These are phyloP conservation scores for Drosophila carrolli DNA, from an alignment of 1,140 invertebrate genomes.

Conservation along the genomic window DNA sequence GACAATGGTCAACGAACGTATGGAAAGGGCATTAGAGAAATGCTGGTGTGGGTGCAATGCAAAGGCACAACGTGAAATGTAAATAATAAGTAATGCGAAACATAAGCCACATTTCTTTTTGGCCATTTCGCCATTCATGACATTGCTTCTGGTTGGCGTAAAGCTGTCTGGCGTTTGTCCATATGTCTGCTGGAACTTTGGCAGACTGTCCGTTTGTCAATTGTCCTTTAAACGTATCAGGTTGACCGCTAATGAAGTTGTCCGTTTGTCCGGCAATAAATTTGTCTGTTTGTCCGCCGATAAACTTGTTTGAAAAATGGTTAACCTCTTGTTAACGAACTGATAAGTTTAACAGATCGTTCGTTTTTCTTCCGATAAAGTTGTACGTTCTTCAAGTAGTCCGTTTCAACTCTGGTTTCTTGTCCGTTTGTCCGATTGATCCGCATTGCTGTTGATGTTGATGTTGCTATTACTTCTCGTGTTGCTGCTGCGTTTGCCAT, in stretches of 20 bases:
- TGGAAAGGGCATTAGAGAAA: conserved; percentile 47
- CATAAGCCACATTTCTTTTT: conserved; percentile 3
- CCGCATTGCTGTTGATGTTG: neutral
- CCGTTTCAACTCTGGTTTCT: neutral
- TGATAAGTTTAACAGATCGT: too few species aligned
- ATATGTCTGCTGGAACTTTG: neutral
- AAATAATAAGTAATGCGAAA: neutral
- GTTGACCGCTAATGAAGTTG: neutral
- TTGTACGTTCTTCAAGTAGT: neutral
- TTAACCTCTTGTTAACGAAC: neutral
- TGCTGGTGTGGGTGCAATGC: conserved; percentile 7
- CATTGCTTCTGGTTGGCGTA: conserved; percentile 11
- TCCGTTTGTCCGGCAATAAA: neutral
- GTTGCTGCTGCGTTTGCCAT: conserved; percentile 4
- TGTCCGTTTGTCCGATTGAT: conserved; percentile 17
- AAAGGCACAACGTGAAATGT: neutral
- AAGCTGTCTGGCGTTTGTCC: neutral
- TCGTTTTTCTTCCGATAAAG: neutral
- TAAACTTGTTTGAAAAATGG: neutral
- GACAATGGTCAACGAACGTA: conserved; percentile 47
- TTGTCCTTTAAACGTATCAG: neutral
- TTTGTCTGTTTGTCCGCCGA: neutral
- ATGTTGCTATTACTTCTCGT: conserved; percentile 5
- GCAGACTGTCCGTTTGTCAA: neutral
- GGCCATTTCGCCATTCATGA: conserved; percentile 8